A percentile compares a stretch with the other conserved stretches of the same genome.
Conservation (phyloP, 2,888 invertebrate species). For the Notodonta dromedarius region DNA sequence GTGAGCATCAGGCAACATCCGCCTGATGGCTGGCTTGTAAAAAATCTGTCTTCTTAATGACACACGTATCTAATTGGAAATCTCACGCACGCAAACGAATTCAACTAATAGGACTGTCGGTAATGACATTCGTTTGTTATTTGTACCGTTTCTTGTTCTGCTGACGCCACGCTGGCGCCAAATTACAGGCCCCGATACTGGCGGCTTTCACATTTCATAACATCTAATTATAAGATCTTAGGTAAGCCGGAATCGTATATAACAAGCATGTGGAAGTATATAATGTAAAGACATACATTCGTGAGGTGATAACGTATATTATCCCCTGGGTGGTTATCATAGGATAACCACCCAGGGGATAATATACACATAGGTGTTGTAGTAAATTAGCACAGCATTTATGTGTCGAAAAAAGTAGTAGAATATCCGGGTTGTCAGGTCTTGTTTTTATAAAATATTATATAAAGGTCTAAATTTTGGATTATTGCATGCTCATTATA, state of each 20-base stretch:
- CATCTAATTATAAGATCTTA: conserved; percentile 1
- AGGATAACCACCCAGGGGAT: too few species aligned
- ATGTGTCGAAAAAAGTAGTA: too few species aligned
- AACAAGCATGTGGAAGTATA: neutral
- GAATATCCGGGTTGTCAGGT: too few species aligned
- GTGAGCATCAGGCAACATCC: neutral
- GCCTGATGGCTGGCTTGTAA: neutral
- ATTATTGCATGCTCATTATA: too few species aligned
- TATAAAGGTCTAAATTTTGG: too few species aligned
- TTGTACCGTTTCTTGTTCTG: neutral
- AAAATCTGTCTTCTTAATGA: neutral
- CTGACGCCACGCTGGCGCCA: conserved; percentile 2
- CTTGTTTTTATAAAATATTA: too few species aligned
- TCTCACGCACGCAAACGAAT: neutral
- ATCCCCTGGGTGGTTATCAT: too few species aligned
- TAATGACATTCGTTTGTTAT: conserved; percentile 3
- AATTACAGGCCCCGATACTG: neutral
- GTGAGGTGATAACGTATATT: too few species aligned
- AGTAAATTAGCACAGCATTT: too few species aligned
- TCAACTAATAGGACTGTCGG: neutral
- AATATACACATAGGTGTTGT: too few species aligned
- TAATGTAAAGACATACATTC: neutral
- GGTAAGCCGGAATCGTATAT: neutral
- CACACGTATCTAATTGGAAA: neutral
- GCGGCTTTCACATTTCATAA: conserved; percentile 3